Conservation (phyloP, 2,113 vertebrate genomes). For the Rana temporaria region DNA sequence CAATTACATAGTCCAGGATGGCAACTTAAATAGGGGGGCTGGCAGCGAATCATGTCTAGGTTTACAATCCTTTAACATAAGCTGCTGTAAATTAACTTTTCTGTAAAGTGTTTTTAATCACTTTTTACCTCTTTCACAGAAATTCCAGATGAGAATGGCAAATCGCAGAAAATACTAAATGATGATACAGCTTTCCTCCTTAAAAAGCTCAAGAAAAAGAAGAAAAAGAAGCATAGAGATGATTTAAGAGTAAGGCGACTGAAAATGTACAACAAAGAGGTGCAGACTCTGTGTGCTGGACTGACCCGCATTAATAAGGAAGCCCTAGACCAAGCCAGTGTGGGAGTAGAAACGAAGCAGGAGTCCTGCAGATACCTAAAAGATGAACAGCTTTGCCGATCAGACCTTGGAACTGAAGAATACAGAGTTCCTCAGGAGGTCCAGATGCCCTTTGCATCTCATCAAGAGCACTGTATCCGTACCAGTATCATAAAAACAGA, state of each 20-base stretch:
- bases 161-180: conserved; percentile 74
- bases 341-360: conserved; percentile 72
- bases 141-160: conserved; percentile 85
- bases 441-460: conserved; percentile 85
- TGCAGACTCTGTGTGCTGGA: conserved; percentile 88
- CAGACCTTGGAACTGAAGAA: conserved; percentile 76
- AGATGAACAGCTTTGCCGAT: conserved; percentile 77
- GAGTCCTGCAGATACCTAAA: conserved; percentile 79
- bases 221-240: conserved; percentile 93
- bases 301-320: conserved; percentile 74
- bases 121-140: conserved; percentile 72
- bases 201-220: conserved; percentile 94
- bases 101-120: neutral
- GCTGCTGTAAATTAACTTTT: neutral
- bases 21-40: too few relatives aligned
- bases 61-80: too few relatives aligned
- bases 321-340: conserved; percentile 68
- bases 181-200: conserved; percentile 81
- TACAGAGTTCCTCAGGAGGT: conserved; percentile 81
- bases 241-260: conserved; percentile 83
- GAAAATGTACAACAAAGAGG: conserved; percentile 88
- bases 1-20: too few relatives aligned
- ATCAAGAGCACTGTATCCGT: conserved; percentile 93
- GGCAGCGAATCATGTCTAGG: too few relatives aligned
- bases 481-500: conserved; percentile 89